Conservation (phyloP, 2,113 vertebrate species). For the Hydrochoerus hydrochaeris region DNA sequence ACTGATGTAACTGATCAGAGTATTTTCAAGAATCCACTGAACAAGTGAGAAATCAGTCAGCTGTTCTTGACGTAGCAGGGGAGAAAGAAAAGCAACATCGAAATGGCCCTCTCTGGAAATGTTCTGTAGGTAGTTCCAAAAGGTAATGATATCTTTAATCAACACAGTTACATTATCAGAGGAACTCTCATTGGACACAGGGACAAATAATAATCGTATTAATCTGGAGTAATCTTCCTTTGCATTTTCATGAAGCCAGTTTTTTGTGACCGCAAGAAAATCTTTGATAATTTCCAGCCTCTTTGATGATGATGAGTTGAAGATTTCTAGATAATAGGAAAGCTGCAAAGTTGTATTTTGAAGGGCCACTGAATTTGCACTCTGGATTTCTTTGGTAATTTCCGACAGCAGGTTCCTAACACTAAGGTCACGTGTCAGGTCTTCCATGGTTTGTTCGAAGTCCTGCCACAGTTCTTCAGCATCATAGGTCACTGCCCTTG, state of each 20-base stretch:
- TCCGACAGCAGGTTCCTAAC: constrained; percentile 18
- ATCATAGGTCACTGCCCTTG: background rate
- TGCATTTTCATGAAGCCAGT: constrained; percentile 51
- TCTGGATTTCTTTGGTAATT: constrained; percentile 66
- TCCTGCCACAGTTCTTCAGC: constrained; percentile 70
- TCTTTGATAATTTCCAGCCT: constrained; percentile 58
- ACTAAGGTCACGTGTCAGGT: constrained; percentile 58
- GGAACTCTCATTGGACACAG: constrained; percentile 50
- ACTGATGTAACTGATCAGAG: constrained; percentile 54
- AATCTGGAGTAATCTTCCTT: constrained; percentile 60
- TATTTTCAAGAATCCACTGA: constrained; percentile 68
- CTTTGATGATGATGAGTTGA: constrained; percentile 53
- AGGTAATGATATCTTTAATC: constrained; percentile 47
- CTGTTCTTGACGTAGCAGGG: constrained; percentile 44
- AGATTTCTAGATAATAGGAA: constrained; percentile 32
- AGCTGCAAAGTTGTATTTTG: constrained; percentile 55
- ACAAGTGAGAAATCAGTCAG: background rate
- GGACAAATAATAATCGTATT: constrained; percentile 44
- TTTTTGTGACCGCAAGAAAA: constrained; percentile 23
- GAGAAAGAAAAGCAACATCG: background rate
- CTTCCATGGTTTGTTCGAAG: constrained; percentile 37
- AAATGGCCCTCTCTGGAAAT: constrained; percentile 26
- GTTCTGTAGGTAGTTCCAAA: constrained; percentile 71
- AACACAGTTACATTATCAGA: background rate
- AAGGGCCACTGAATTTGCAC: constrained; percentile 52